Evolutionary conservation across 2,888 invertebrate species (phyloP), one percentile per base, ranked within the genome.

Genomic region (Mellilla xanthometata): DNA sequence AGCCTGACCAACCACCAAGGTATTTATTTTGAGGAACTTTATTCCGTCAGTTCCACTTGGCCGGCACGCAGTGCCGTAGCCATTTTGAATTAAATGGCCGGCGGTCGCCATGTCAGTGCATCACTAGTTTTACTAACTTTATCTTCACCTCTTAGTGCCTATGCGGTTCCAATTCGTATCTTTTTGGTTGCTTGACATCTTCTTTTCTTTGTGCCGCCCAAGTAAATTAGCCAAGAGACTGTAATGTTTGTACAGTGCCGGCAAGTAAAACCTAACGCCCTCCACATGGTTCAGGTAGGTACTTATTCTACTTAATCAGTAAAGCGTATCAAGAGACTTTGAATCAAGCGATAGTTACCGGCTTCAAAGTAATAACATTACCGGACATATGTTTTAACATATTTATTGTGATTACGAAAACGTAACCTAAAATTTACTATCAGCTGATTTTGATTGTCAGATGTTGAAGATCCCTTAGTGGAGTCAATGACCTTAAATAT

Each of bases 71-170:
- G 68, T n/a, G n/a, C n/a, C 71, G 77, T 69, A 77, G 87, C 86
- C 87, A 86, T 86, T 73, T 87, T 87, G 83, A 72, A 65, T 48
- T 28, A n/a, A 49, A 60, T 83, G 80, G 80, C 77, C 73, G 76
- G 71, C 71, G 68, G 75, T 71, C 77, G 83, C 85, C 86, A 85
- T 84, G 83, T 85, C 83, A 77, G 66, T 60, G 69, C n/a, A 76
- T 76, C 78, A 77, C 72, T 68, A 74, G 73, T 69, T 68, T 41
- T 39, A 43, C 28, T 26, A 32, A 35, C 41, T 33, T 2, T 24
- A 27, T 19, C 19, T 42, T 33, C 39, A 23, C 26, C 31, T 13
- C 29, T 5, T 28, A 40, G 7, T 27, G 10, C 19, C 10, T 22
- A 1, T 2, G 8, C 1, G 8, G 12, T 11, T 38, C 24, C 24